These are phyloP conservation scores for Sardina pilchardus DNA, from an alignment of 2,113 vertebrate genomes.

Conservation along the genomic window DNA sequence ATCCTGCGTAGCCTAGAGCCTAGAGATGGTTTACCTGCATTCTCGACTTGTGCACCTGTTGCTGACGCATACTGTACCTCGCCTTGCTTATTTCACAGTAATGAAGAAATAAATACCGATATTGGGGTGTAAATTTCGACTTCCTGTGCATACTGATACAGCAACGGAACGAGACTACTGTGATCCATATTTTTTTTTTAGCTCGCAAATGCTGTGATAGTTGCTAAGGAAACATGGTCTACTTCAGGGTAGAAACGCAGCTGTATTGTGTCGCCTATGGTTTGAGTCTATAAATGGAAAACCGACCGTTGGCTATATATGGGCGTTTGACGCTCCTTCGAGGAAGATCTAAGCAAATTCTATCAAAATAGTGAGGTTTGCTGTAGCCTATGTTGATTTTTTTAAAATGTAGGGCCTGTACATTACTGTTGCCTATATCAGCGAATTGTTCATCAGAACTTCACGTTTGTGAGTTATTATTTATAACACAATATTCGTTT, in stretches of 20 bases:
- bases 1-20: background rate
- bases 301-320: background rate
- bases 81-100: background rate
- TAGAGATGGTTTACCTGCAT: background rate
- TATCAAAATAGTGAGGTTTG: background rate
- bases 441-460: background rate
- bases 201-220: background rate
- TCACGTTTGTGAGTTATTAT: background rate
- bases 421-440: background rate
- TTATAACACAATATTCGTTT: background rate
- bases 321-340: background rate
- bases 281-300: background rate
- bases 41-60: slow-evolving; percentile 3
- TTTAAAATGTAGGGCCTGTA: background rate
- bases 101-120: background rate
- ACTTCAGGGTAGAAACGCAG: background rate
- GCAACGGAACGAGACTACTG: background rate
- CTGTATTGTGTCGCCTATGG: background rate
- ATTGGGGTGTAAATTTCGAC: background rate
- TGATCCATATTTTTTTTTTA: background rate
- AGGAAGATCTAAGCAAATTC: background rate
- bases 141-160: background rate
- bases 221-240: slow-evolving; percentile 12
- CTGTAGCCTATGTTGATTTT: background rate
- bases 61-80: background rate